Evolutionary conservation across 2,113 vertebrate genomes (phyloP), one percentile per base, ranked within the genome.

Genomic region (Seriola rivoliana): DNA sequence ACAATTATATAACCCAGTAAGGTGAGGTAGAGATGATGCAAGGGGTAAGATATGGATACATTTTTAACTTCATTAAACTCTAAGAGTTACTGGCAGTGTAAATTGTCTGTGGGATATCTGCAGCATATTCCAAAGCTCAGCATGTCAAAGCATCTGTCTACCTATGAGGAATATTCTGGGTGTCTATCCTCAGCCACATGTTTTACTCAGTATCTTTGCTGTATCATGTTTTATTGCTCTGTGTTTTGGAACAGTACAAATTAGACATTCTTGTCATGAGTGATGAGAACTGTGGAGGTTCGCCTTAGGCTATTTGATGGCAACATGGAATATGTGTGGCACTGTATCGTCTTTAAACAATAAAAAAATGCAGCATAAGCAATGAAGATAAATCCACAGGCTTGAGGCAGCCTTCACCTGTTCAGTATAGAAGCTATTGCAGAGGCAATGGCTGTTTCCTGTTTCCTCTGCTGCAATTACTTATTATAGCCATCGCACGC

Each of bases 1-100:
- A 90, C 82, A 89, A 87, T 91, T 89, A 87, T 78, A 78, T 82
- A 85, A 85, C 71, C 73, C 25, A 1, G 74, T 50, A 75, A 75
- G 42, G 73, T 78, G 78, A 88, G 71, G 73, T 79, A 78, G 87
- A 84, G 64, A 84, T 87, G 83, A 87, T 85, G 86, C 42, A 62
- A 81, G 71, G 7, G 36, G 40, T 57, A 74, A 86, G 42, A 78
- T 62, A 59, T 32, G 58, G 46, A 59, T 57, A 58, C 60, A 59
- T 86, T 84, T 78, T 82, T 57, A 84, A 82, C 79, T 79, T 85
- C 73, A 84, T 88, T 71, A 86, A 82, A 87, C 71, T 63, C 46
- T 72, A 71, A 55, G 5, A 80, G 68, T 74, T 64, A 78, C 44
- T 40, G 68, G 42, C 64, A 60, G 80, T 36, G 65, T 40, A 75